Percentiles rank a stretch among this genome's conserved stretches.
Evolutionary conservation across 2,888 invertebrate species (phyloP).

Genomic region (Caenorhabditis panamensis): DNA sequence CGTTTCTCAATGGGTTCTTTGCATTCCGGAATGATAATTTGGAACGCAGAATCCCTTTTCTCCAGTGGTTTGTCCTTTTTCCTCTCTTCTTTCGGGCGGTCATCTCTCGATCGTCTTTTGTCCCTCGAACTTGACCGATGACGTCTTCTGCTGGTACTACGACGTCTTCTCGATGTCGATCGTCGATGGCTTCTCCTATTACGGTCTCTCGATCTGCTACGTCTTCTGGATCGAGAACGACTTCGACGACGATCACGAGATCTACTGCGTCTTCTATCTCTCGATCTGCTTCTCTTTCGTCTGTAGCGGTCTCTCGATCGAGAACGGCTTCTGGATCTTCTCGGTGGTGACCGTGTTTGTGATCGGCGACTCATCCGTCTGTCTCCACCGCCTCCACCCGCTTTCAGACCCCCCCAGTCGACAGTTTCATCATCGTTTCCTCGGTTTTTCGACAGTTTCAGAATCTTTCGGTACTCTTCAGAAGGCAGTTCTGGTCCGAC

Average conservation of each 20-base stretch:
- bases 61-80: background rate
- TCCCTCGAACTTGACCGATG: conserved; percentile 37
- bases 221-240: conserved; percentile 34
- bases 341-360: conserved; percentile 35
- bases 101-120: conserved; percentile 8
- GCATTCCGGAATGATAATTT: background rate
- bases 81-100: conserved; percentile 11
- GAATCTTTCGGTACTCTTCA: conserved; percentile 70
- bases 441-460: conserved; percentile 62
- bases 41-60: background rate
- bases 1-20: no score
- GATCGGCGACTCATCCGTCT: conserved; percentile 20
- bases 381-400: conserved; percentile 1
- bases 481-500: conserved; percentile 72
- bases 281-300: conserved; percentile 31
- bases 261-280: conserved; percentile 15
- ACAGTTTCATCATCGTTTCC: conserved; percentile 48
- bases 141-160: conserved; percentile 32
- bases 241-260: conserved; percentile 33
- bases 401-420: conserved; percentile 53
- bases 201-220: conserved; percentile 31
- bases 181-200: conserved; percentile 17
- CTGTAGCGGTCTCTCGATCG: conserved; percentile 43
- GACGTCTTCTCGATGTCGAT: conserved; percentile 14
- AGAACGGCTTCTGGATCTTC: conserved; percentile 18